phyloP scores from a whole-genome alignment of 2,888 invertebrate species.

The Thysanoteuthis rhombus region DNA sequence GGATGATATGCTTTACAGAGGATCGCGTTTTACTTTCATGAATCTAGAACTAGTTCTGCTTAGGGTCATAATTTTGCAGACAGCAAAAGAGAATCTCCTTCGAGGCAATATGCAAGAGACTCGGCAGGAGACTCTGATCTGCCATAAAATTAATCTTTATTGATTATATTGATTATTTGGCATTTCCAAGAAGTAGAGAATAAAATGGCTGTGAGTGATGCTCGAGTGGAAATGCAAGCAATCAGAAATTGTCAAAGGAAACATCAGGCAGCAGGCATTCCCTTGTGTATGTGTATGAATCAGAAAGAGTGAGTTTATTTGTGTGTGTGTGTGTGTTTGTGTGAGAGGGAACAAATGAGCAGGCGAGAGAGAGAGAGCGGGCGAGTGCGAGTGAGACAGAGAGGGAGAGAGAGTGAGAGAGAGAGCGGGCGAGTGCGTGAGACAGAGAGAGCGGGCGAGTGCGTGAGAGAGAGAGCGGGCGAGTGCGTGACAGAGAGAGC shows the following conservation, averaged over 20 bases:
- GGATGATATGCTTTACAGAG: not conserved
- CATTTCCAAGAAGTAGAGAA: not conserved
- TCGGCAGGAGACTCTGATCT: not conserved
- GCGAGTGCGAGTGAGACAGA: no score
- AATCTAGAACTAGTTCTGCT: not conserved
- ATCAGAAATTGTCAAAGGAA: not conserved
- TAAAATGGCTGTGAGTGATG: not conserved
- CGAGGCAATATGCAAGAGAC: not conserved
- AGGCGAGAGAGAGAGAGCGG: no score
- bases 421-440: not conserved
- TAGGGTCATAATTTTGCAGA: not conserved
- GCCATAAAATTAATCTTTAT: not conserved
- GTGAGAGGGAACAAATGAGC: no score
- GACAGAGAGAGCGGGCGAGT: no score
- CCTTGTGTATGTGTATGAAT: no score
- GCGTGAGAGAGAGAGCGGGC: no score
- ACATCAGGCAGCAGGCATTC: not conserved
- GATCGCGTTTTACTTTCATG: not conserved
- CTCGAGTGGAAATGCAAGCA: not conserved
- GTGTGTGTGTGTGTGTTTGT: no score
- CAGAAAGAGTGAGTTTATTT: no score
- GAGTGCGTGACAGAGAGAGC: no score
- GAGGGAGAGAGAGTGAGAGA: not conserved
- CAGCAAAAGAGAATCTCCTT: not conserved
- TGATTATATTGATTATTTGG: not conserved